Percentiles rank a stretch among this genome's conserved stretches.
Conservation (phyloP, 2,888 invertebrate species). For the Phengaris alcon region DNA sequence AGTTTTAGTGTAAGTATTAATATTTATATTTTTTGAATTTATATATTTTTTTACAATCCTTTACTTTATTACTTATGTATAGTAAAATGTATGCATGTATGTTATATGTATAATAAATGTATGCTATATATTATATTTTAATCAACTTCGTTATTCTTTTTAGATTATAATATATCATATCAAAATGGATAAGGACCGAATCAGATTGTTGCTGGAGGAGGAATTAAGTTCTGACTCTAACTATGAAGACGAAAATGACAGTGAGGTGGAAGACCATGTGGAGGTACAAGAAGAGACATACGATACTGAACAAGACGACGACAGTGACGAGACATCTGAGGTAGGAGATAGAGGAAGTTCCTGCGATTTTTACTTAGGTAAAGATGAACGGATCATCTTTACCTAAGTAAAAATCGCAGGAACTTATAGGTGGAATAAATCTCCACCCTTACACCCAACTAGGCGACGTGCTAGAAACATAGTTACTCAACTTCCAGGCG, state of each 20-base stretch:
- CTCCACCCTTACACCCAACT: constrained; percentile 23
- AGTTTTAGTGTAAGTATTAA: constrained; percentile 29
- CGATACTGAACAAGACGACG: constrained; percentile 33
- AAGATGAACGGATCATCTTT: too few relatives aligned
- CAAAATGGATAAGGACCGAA: constrained; percentile 28
- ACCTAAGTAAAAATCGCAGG: too few relatives aligned
- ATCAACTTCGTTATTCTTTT: constrained; percentile 29
- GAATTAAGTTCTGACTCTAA: constrained; percentile 30
- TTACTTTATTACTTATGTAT: not conserved
- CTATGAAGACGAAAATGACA: constrained; percentile 35
- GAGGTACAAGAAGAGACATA: constrained; percentile 33
- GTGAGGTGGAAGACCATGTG: constrained; percentile 29
- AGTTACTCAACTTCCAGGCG: too few relatives aligned
- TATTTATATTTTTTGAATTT: constrained; percentile 26
- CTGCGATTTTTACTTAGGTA: too few relatives aligned
- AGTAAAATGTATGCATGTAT: not conserved
- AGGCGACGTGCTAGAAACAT: constrained; percentile 4
- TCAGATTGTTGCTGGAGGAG: constrained; percentile 32
- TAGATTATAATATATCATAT: constrained; percentile 31
- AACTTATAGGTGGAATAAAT: constrained; percentile 32
- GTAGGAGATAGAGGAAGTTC: constrained; percentile 28
- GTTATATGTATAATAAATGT: too few relatives aligned
- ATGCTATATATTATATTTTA: constrained; percentile 27
- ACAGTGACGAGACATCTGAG: constrained; percentile 29
- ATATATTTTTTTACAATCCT: constrained; percentile 28